A percentile compares a stretch with the other conserved stretches of the same genome.
Conservation (phyloP, 2,888 invertebrate species). For the Cerceris rybyensis region DNA sequence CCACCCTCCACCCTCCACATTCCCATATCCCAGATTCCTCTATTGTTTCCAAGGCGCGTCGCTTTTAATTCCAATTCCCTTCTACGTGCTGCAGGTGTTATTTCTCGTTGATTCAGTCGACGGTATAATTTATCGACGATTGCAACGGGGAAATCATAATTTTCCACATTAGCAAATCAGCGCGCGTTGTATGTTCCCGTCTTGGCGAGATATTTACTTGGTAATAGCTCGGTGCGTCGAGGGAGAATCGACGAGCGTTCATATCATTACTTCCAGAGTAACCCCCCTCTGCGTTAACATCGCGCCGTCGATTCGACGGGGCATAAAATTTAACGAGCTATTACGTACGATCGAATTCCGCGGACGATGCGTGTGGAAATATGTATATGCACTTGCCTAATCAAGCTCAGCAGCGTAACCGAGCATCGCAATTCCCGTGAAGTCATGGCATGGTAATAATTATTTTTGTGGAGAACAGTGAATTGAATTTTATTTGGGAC, state of each 20-base stretch:
- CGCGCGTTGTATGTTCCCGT: not conserved
- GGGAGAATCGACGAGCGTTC: slow-evolving; percentile 19
- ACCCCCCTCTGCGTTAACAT: slow-evolving; percentile 21
- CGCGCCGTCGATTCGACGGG: slow-evolving; percentile 30
- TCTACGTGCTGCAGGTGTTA: no score
- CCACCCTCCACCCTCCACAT: no score
- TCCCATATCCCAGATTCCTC: no score
- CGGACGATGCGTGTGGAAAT: slow-evolving; percentile 6
- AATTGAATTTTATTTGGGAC: no score
- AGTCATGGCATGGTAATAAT: not conserved
- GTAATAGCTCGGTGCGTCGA: slow-evolving; percentile 14
- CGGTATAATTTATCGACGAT: no score
- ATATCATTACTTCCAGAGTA: slow-evolving; percentile 27
- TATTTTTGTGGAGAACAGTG: not conserved
- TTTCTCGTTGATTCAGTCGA: no score
- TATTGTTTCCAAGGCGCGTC: no score
- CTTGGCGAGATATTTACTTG: slow-evolving; percentile 14
- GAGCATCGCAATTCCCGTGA: not conserved
- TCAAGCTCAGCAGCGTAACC: slow-evolving; percentile 21
- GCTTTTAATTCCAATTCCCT: no score
- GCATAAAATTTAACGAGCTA: slow-evolving; percentile 57
- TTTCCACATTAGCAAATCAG: not conserved
- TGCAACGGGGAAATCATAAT: not conserved
- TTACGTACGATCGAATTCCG: slow-evolving; percentile 43
- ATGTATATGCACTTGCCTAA: slow-evolving; percentile 9